Base-by-base conservation (phyloP, 2,113 vertebrate genomes). In the Corythoichthys intestinalis region DNA sequence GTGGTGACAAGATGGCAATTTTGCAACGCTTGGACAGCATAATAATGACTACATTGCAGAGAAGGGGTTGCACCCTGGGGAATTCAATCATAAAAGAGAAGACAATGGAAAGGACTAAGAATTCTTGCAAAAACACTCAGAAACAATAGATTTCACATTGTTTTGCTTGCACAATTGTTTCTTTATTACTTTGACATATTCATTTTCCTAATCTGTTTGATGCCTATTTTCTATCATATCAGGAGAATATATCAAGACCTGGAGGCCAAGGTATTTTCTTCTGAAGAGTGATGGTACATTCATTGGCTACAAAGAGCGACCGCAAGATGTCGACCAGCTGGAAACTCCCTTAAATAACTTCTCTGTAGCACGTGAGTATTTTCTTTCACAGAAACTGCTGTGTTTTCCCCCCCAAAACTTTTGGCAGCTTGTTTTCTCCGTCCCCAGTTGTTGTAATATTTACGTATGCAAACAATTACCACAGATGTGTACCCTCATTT, bases 161-260 rank as follows among this genome's bases (percentile, higher is more conserved):
- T 46, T 14, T 11, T 47, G n/a, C 11, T 34, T 46, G n/a, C 41
- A 11, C 39, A 12, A 46, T 62, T 20, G 7, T 11, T 62, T 46
- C 38, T 49, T 17, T 17, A 39, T 39, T 28, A 17, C n/a, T 53
- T 28, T 49, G 53, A 70, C 10, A 49, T 65, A 44, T 44, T 44
- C 56, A 12, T 50, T 63, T 75, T 49, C 11, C 4, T 41, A 20
- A 39, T 47, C 3, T 54, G 0, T 62, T 28, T 57, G 2, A 13
- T 37, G 47, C 11, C 8, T 58, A 37, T 70, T 65, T 79, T 47
- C 8, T 81, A 65, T 75, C 54, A 44, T 82, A 74, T 70, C 88
- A 98, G 97, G 96, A 85, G 96, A 99, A 74, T 98, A 98, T 88
- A 98, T 98, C 88, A 98, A 98, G 72, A 98, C 96, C 57, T 99